Evolutionary conservation across 2,797 vertebrate species (phyloP), one percentile per base, ranked within the genome.

Genomic region (Myotis findleyi): DNA sequence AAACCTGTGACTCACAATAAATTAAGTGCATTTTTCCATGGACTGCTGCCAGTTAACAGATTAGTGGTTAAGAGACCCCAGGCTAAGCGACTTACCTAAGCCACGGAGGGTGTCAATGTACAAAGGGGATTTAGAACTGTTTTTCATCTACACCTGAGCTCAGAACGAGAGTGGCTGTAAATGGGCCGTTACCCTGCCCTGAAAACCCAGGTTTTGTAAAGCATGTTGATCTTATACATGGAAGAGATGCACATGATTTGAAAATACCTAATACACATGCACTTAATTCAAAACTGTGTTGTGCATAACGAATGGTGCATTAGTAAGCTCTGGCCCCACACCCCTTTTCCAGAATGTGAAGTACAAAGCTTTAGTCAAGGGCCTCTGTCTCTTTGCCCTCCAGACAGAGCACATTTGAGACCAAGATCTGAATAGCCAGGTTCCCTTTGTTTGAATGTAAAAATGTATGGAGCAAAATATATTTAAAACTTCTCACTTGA

Each of bases 1-100:
- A 97, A 97, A 90, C 86, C 92, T 97, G 95, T 97, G 96, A 97
- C 95, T 95, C 88, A 94, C 59, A 97, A 97, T 97, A 97, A 93
- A 97, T 97, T 96, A 96, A 96, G 92, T 25, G 83, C 85, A 86
- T 97, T 95, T 96, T 85, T 38, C 96, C 55, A 44, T 96, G 97
- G 97, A 96, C 49, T 21, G 94, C 51, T 97, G 96, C 96, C 97
- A 97, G 95, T 93, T 94, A 86, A 87, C 76, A 95, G 92, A 97
- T 97, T 94, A 94, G 71, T 73, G 62, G 86, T 62, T 92, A 75
- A 91, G 87, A 91, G 96, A 95, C 49, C 89, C 82, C 47, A n/a
- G 68, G 80, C 93, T 64, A 73, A 92, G 94, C 90, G 94, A 95
- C 90, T 79, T 81, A 96, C 93, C 91, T 88, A 97, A 97, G 93